Base-by-base conservation (phyloP, 2,797 vertebrate species). In the Platyrinchus mystaceus region DNA sequence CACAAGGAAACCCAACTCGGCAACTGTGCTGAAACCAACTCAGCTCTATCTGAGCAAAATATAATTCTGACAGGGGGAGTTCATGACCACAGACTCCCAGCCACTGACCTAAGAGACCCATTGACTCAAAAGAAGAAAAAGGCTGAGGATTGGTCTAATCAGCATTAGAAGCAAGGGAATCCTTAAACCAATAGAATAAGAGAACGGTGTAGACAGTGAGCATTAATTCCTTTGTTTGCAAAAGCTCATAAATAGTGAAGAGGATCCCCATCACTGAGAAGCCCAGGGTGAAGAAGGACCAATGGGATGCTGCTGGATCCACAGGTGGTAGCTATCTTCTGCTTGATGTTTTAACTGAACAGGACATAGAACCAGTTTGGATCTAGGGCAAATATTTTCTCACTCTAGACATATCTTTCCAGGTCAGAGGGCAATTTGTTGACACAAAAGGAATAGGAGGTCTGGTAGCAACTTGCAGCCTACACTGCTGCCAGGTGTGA, bases 351-450 rank as follows among this genome's bases (percentile, higher is more conserved):
- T 91, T 89, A 93, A 55, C 44, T 83, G 62, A 80, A 64, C 23
- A 24, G 36, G 30, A 68, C n/a, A 28, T 24, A 81, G 34, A 82
- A 71, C 28, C 24, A 30, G 6, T 79, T 84, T 77, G 60, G 41
- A 87, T 82, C 19, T 64, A 67, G 80, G 64, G 70, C 46, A 90
- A 81, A 88, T 69, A 64, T 56, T 91, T 93, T 90, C 59, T 71
- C 41, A 77, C 30, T 88, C 30, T 62, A 75, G 87, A 81, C 79
- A 59, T 84, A 84, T 60, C 71, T 62, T 94, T 94, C 69, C 85
- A 94, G 71, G 53, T 87, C 81, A 94, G 87, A 95, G 62, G 81
- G 85, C 69, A 89, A 79, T 88, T 87, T 77, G 19, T 88, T 94
- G 74, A 87, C 86, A 88, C 0, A 2, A 92, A 90, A 83, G 60